A percentile compares a stretch with the other conserved stretches of the same genome.
Evolutionary conservation across 92 coral and sea anemone genomes (phyloP).

Genomic region (Muricea muricata): DNA sequence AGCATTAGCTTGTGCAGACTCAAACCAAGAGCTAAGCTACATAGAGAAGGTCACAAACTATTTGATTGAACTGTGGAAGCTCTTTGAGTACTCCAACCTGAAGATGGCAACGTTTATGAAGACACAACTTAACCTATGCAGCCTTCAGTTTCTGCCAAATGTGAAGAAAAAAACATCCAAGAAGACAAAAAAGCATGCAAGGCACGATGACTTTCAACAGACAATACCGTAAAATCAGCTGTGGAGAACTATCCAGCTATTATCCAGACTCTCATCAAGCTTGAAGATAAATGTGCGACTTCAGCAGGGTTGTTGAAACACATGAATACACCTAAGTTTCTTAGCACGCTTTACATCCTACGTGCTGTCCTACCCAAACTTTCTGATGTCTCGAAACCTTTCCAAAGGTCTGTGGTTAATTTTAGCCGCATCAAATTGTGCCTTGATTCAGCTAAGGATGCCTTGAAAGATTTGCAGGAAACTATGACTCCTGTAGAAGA

Average conservation of each 20-base stretch:
- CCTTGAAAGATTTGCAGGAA: slow-evolving; percentile 58
- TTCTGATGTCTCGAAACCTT: slow-evolving; percentile 58
- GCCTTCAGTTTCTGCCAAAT: slow-evolving; percentile 42
- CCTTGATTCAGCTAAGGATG: slow-evolving; percentile 53
- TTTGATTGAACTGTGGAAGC: slow-evolving; percentile 66
- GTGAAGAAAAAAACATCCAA: slow-evolving; percentile 34
- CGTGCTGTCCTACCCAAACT: slow-evolving; percentile 59
- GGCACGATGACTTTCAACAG: slow-evolving; percentile 56
- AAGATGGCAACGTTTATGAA: slow-evolving; percentile 49
- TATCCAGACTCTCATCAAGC: slow-evolving; percentile 57
- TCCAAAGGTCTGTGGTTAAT: slow-evolving; percentile 46
- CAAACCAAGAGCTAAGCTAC: slow-evolving; percentile 55
- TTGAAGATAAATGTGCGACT: slow-evolving; percentile 58
- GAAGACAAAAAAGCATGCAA: slow-evolving; percentile 59
- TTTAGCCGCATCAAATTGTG: slow-evolving; percentile 48
- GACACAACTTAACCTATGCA: slow-evolving; percentile 33
- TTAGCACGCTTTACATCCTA: slow-evolving; percentile 55
- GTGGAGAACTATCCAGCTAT: slow-evolving; percentile 61
- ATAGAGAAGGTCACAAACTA: slow-evolving; percentile 64
- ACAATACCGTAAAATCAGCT: slow-evolving; percentile 61
- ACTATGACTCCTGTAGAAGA: slow-evolving; percentile 43
- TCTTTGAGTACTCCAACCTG: slow-evolving; percentile 54
- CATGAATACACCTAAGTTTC: slow-evolving; percentile 55
- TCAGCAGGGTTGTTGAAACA: slow-evolving; percentile 60
- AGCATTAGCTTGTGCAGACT: slow-evolving; percentile 68